Conservation (phyloP, 2,113 vertebrate species). For the Lipophrys pholis region DNA sequence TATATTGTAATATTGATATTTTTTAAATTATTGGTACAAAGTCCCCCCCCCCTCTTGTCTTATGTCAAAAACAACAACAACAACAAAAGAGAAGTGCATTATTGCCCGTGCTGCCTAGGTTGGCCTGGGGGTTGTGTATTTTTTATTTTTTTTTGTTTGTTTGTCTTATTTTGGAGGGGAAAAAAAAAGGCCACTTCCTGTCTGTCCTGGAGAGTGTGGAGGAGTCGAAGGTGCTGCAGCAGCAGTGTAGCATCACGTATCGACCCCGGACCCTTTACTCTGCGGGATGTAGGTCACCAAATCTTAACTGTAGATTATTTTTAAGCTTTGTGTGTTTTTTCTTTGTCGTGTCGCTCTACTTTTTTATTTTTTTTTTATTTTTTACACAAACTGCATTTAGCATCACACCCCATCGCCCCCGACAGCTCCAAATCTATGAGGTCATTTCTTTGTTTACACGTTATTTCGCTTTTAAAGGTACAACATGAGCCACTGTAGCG, state of each 20-base stretch:
- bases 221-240: constrained; percentile 55
- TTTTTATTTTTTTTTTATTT: constrained; percentile 23
- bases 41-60: constrained; percentile 71
- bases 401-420: background rate
- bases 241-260: constrained; percentile 55
- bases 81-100: constrained; percentile 82
- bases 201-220: constrained; percentile 10
- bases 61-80: constrained; percentile 53
- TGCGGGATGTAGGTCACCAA: constrained; percentile 57
- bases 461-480: constrained; percentile 23
- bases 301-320: constrained; percentile 58
- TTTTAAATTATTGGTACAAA: constrained; percentile 82
- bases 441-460: constrained; percentile 55
- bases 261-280: constrained; percentile 59
- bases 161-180: background rate
- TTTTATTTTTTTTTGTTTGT: background rate
- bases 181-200: constrained; percentile 49
- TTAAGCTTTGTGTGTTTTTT: constrained; percentile 32
- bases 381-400: constrained; percentile 25
- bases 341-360: constrained; percentile 23
- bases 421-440: constrained; percentile 14
- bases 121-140: constrained; percentile 56
- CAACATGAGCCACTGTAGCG: background rate
- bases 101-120: constrained; percentile 78
- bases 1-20: constrained; percentile 82